A percentile compares a stretch with the other conserved stretches of the same genome.
These are phyloP conservation scores for Tetropium fuscum DNA, from an alignment of 2,888 invertebrate genomes.

Conservation along the genomic window DNA sequence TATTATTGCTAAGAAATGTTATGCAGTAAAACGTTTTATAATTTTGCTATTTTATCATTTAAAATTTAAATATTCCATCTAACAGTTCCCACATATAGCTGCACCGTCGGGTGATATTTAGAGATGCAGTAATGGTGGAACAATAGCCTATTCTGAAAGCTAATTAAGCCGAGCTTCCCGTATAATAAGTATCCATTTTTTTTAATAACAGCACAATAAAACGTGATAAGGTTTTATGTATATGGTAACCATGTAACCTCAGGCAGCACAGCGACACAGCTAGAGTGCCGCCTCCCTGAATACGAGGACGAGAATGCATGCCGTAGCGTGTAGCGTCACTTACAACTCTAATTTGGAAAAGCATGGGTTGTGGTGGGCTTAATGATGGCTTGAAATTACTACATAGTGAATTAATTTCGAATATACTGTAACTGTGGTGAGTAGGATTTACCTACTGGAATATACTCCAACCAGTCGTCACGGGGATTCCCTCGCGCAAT, in stretches of 20 bases:
- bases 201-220: slow-evolving; percentile 30
- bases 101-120: slow-evolving; percentile 36
- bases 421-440: slow-evolving; percentile 11
- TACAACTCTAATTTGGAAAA: slow-evolving; percentile 49
- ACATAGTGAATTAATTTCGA: slow-evolving; percentile 19
- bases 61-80: background rate
- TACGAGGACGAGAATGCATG: slow-evolving; percentile 17
- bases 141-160: slow-evolving; percentile 43
- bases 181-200: slow-evolving; percentile 40
- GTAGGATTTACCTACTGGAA: slow-evolving; percentile 30
- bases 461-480: slow-evolving; percentile 18
- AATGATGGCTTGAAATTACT: slow-evolving; percentile 37
- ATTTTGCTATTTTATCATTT: too few species aligned
- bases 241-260: slow-evolving; percentile 16
- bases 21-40: too few species aligned
- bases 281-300: background rate
- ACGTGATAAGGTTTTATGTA: slow-evolving; percentile 29
- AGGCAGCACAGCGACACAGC: slow-evolving; percentile 5
- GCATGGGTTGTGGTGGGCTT: slow-evolving; percentile 44
- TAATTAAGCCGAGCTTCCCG: slow-evolving; percentile 41
- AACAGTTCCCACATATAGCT: slow-evolving; percentile 32
- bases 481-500: too few species aligned
- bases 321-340: too few species aligned
- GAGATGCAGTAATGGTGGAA: slow-evolving; percentile 35
- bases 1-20: too few species aligned